Base-by-base conservation (phyloP, 2,797 vertebrate genomes). In the Fundulus diaphanus region DNA sequence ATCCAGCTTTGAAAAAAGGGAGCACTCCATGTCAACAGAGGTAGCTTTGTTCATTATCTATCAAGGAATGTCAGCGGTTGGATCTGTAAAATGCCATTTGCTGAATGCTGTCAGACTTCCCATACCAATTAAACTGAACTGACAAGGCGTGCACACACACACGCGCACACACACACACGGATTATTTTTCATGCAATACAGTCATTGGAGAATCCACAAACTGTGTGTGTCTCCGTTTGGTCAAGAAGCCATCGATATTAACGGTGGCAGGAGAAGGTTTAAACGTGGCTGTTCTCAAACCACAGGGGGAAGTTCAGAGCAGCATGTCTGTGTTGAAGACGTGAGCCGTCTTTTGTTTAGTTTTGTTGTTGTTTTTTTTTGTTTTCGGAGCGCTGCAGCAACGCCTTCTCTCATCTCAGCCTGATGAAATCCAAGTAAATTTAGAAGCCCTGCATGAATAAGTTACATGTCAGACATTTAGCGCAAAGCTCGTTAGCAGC, bases 51-150 rank as follows among this genome's bases (percentile, higher is more conserved):
- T 90, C 86, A 84, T 91, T 93, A 93, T 90, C 88, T 86, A 76
- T 66, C 84, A 79, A 78, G 67, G 86, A 89, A 90, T 92, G 92
- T 93, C 91, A 91, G 78, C 77, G 89, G 82, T 82, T 82, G 89
- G 84, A 92, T 92, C 88, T 90, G 84, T 81, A 81, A 87, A 87
- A 87, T 65, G 77, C 74, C 80, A 72, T 88, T 85, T 79, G 81
- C 85, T 35, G 79, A 91, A 89, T 63, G 76, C 90, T 92, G 91
- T 93, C 93, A 94, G 80, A 84, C 69, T 73, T 83, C 86, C 75
- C 87, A 87, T 84, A 88, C 92, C 93, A 95, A 94, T 95, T 95
- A 91, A 90, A 89, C 54, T 56, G 89, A 94, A 94, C 77, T 93
- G 93, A 93, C 92, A 92, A 87, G 90, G 40, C 67, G 68, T 37